Conservation (phyloP, 92 coral and sea anemone genomes). For the Pocillopora grandis region DNA sequence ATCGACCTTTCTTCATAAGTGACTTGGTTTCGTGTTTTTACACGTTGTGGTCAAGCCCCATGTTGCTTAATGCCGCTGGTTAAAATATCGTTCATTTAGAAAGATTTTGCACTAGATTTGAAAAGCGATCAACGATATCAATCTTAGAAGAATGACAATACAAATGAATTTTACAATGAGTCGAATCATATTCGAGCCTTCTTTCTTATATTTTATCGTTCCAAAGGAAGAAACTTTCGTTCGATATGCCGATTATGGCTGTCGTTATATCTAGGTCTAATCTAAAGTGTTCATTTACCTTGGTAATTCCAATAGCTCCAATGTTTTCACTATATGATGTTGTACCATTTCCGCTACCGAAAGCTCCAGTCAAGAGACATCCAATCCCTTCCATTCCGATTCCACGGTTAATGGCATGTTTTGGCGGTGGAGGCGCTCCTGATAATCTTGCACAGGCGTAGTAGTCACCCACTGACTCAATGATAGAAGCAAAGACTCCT, state of each 20-base stretch:
- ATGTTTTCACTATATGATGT: constrained; percentile 87
- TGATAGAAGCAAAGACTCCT: constrained; percentile 79
- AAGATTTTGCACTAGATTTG: no score
- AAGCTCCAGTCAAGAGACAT: constrained; percentile 78
- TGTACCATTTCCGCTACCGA: constrained; percentile 85
- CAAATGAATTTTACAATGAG: no score
- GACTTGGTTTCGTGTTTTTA: background rate
- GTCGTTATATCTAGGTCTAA: no score
- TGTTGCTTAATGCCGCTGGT: background rate
- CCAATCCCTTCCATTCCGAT: constrained; percentile 87
- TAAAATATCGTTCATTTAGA: no score
- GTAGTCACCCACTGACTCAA: constrained; percentile 90
- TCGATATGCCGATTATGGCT: no score
- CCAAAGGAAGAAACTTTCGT: no score
- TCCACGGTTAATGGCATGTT: constrained; percentile 89
- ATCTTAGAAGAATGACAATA: no score
- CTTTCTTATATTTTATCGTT: no score
- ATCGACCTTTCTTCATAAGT: background rate
- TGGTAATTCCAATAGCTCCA: constrained; percentile 90
- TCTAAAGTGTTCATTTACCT: constrained; percentile 47
- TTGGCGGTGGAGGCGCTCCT: constrained; percentile 96
- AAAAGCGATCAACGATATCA: no score
- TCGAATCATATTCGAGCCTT: no score
- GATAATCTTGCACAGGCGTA: constrained; percentile 89
- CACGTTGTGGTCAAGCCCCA: background rate